phyloP scores from a whole-genome alignment of 2,113 vertebrate genomes.

The Nycticryphes semicollaris region DNA sequence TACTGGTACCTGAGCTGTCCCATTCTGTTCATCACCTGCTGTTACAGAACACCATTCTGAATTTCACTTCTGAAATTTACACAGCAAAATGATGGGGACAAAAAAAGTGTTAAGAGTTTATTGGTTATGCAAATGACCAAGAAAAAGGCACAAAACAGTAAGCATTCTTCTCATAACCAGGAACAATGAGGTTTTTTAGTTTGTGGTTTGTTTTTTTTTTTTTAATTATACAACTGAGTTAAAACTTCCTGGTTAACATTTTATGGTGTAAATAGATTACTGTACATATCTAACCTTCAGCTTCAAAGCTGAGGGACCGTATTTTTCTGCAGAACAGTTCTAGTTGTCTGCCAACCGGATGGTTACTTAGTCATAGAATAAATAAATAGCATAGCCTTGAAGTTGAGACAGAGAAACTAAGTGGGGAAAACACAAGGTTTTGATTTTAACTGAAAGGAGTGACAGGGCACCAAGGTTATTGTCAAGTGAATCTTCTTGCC shows the following conservation, averaged over 20 bases:
- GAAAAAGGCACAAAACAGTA: not conserved
- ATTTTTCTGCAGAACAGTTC: not conserved
- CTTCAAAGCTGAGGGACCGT: not conserved
- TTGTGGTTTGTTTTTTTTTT: no score
- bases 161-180: not conserved
- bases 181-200: not conserved
- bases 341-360: not conserved
- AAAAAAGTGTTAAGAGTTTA: not conserved
- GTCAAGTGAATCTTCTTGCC: not conserved
- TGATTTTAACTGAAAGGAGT: not conserved
- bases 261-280: not conserved
- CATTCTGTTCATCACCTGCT: not conserved
- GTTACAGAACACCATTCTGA: not conserved
- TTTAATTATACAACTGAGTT: not conserved
- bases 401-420: not conserved
- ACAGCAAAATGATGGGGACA: not conserved
- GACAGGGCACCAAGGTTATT: not conserved
- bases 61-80: not conserved
- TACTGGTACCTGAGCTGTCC: not conserved
- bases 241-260: not conserved
- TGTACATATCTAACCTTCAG: not conserved
- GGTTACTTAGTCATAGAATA: not conserved
- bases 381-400: not conserved
- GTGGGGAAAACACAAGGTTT: not conserved
- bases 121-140: not conserved